A percentile compares a stretch with the other conserved stretches of the same genome.
Conservation (phyloP, 1,140 invertebrate genomes). For the Drosophila prosaltans region DNA sequence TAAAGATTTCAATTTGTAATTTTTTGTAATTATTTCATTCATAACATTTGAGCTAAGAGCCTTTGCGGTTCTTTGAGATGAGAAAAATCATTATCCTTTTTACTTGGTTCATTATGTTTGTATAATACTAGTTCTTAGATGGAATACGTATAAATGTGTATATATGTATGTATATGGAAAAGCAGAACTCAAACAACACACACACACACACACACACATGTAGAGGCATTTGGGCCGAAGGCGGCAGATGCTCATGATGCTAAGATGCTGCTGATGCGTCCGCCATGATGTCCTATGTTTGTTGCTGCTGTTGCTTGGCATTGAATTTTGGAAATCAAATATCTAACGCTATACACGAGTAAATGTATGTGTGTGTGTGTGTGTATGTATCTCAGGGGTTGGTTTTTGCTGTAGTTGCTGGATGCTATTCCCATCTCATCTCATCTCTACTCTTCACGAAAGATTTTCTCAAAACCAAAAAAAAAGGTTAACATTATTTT, state of each 20-base stretch:
- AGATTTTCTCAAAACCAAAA: conserved; percentile 42
- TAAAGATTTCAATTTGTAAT: not conserved
- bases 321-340: conserved; percentile 71
- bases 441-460: conserved; percentile 12
- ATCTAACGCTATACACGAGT: conserved; percentile 57
- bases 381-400: conserved; percentile 45
- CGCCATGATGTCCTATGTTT: conserved; percentile 59
- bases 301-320: conserved; percentile 45
- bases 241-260: conserved; percentile 62
- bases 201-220: conserved; percentile 4
- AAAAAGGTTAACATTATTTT: conserved; percentile 63
- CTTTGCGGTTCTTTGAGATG: not conserved
- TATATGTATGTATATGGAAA: too few species aligned
- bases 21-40: not conserved
- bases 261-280: conserved; percentile 58
- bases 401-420: conserved; percentile 43
- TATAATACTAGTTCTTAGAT: conserved; percentile 1
- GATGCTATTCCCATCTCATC: conserved; percentile 23
- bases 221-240: conserved; percentile 34
- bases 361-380: too few species aligned
- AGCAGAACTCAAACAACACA: not conserved
- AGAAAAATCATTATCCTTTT: not conserved
- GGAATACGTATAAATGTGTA: not conserved
- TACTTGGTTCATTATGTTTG: not conserved
- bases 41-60: not conserved